Base-by-base conservation (phyloP, 2,113 vertebrate genomes). In the Ptilonorhynchus violaceus region DNA sequence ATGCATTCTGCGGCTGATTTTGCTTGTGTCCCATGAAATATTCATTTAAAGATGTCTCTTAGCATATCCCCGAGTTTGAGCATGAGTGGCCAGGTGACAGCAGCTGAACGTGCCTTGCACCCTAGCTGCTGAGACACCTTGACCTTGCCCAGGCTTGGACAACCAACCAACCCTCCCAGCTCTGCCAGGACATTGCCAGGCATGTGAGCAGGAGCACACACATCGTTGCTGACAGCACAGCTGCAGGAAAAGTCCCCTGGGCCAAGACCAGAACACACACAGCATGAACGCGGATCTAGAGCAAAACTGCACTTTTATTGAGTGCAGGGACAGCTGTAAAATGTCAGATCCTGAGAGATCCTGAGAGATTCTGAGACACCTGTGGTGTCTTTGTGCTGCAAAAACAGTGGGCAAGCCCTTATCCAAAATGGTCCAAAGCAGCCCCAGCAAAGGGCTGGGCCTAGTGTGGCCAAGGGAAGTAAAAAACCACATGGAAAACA, bases 201-300 rank as follows among this genome's bases (percentile, higher is more conserved):
- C 37, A 8, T 39, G 37, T 39, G 37, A 10, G 37, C 2, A 6
- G 31, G 15, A 67, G 9, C 5, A 0, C 10, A 27, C 10, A 3
- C 8, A 4, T 39, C 27, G 28, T 11, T 50, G 49, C 27, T 63
- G 41, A 37, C 12, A 17, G 28, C 24, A 44, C 13, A 46, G 28
- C 50, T 46, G 8, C 42, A 46, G 28, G 30, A 47, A 21, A 60
- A 39, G 37, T 39, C 37, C 10, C 37, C 37, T 39, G 37, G 37
- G 37, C 37, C 37, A 39, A n/a, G 33, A 52, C 28, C 20, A 50
- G 20, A 18, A 37, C 23, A 50, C 21, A 33, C 7, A 12, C 11
- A 15, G 39, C 20, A 59, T 0, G 0, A 72, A n/a, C 1, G 1
- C 20, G 52, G 33, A 27, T 25, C 13, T 25, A 13, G 13, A 37